Conservation (phyloP, 2,797 vertebrate genomes). For the Vespertilio murinus region DNA sequence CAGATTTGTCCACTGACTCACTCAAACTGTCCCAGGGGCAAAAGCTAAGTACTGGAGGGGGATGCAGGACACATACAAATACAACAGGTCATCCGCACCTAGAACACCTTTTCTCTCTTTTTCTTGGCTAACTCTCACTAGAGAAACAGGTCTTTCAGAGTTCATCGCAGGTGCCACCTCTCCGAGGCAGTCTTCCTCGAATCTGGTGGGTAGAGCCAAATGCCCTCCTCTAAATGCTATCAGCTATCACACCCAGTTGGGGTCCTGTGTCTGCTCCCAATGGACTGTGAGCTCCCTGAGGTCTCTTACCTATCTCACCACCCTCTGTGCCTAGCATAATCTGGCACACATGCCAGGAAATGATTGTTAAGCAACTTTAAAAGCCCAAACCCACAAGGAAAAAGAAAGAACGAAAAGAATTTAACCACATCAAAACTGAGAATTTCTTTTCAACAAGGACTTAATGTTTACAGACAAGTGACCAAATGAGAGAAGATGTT, state of each 20-base stretch:
- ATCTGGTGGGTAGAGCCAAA: background rate
- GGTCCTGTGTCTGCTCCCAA: background rate
- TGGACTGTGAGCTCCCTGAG: background rate
- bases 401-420: background rate
- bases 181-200: background rate
- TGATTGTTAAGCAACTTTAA: background rate
- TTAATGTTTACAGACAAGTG: background rate
- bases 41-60: background rate
- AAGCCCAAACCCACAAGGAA: background rate
- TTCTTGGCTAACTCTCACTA: background rate
- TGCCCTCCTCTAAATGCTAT: background rate
- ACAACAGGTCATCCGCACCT: fast-evolving
- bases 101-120: background rate
- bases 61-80: background rate
- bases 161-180: background rate
- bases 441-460: conserved; percentile 5
- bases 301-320: background rate
- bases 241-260: background rate
- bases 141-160: background rate
- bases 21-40: background rate
- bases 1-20: background rate
- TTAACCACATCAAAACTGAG: background rate
- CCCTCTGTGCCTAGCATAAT: background rate
- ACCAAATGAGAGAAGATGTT: background rate
- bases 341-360: background rate